Evolutionary conservation across 2,113 vertebrate species (phyloP), one percentile per base, ranked within the genome.

Genomic region (Pholis gunnellus): DNA sequence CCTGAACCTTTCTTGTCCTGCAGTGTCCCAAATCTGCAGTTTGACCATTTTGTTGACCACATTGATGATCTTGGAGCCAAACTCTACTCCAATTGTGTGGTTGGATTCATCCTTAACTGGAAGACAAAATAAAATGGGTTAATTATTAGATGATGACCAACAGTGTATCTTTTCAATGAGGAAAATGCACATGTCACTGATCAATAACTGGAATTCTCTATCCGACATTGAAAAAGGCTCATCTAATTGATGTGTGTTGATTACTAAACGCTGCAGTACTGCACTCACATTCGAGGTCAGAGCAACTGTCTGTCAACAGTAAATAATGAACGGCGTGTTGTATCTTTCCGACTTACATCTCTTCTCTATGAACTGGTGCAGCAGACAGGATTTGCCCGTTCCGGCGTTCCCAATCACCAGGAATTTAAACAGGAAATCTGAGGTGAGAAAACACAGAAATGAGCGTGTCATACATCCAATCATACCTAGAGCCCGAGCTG

Each of bases 361-460:
- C 91, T 96, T 98, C 86, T 98, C 97, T 88, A 98, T 98, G 90
- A 98, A 98, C 93, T 98, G 97, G 84, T 96, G 95, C 84, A 96
- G 94, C 50, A 96, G 89, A 82, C 95, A 96, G 61, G 95, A 98
- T 80, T 98, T 98, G 50, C 97, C 97, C 15, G 97, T 97, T 70
- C 97, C 97, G 14, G 97, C 97, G 74, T 97, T 98, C 64, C 97
- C 97, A 63, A 98, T 98, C 75, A 98, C 97, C 76, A 98, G 95
- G 94, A 98, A 98, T 92, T 98, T 98, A 94, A 98, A 98, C 83
- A 98, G 95, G 93, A 98, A 98, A 95, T 98, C 97, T 98, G 91
- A 54, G 29, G 31, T 63, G 1, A 63, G 57, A 86, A 73, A 14
- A 79, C 50, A 71, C 11, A 72, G 9, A 72, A 54, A 56, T 52